Base-by-base conservation (phyloP, 2,113 vertebrate genomes). In the Erythrolamprus reginae region DNA sequence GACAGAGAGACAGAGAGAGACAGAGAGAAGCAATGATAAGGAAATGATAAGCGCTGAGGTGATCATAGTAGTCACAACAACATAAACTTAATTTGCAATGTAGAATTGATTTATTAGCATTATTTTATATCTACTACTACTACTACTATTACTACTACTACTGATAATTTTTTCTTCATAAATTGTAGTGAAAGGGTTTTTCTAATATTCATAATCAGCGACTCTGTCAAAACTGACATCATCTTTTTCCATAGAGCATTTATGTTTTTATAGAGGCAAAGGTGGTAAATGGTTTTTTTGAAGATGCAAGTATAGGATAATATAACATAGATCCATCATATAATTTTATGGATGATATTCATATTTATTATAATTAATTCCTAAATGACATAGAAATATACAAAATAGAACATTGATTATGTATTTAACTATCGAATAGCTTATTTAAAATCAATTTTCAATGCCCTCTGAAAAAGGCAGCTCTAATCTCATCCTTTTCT, bases 361-460 rank as follows among this genome's bases (percentile, higher is more conserved):
- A 85, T 90, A 84, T 90, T 92, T 48, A 92, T 70, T 91, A 95
- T 88, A 95, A 93, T 94, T 95, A 95, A 65, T 86, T 70, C 70
- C 84, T 90, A 95, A 95, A 87, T 93, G 93, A 93, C 89, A 95
- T 86, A 56, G 89, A 85, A 90, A 94, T 61, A 89, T 94, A 70
- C 52, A 93, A 82, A 90, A 92, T 94, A 93, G 96, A 97, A 96
- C 93, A 93, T 91, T 92, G 93, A 92, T 95, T 84, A 91, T 90
- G 92, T 92, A 95, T 97, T 96, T 96, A 94, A 95, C 95, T 95
- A 89, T 89, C 94, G 94, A 96, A 94, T 94, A 88, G 92, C 96
- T 96, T 94, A 97, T 96, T 97, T 96, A 96, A 94, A 96, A 97
- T 96, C 94, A 94, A 96, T 97, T 95, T 90, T 96, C 93, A 90